phyloP scores from a whole-genome alignment of 2,797 vertebrate genomes.

The Myiotriccus ornatus region DNA sequence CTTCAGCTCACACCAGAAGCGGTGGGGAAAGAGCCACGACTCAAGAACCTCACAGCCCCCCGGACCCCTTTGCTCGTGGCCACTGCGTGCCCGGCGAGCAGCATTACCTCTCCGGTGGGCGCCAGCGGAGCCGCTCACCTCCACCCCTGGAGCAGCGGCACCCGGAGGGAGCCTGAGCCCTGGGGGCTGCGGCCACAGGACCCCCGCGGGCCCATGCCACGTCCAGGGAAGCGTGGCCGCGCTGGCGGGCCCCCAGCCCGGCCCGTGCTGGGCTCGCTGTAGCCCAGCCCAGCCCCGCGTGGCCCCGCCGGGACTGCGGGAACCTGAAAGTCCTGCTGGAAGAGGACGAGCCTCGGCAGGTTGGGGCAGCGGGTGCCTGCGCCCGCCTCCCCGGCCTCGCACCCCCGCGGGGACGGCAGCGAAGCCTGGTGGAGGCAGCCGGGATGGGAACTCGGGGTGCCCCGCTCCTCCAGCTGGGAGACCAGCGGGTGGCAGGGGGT shows the following conservation, averaged over 20 bases:
- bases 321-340: conserved; percentile 63
- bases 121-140: not conserved
- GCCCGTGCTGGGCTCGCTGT: not conserved
- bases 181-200: rapidly evolving
- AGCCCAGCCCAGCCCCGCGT: not conserved
- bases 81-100: not conserved
- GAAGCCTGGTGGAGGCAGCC: not conserved
- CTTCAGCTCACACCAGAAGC: not conserved
- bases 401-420: not conserved
- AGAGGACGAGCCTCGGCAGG: conserved; percentile 47
- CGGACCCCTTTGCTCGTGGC: not conserved
- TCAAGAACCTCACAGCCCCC: rapidly evolving
- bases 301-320: not conserved
- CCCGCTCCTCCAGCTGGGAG: not conserved
- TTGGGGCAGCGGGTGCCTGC: not conserved
- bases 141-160: not conserved
- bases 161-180: not conserved
- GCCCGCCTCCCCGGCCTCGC: not conserved
- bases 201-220: not conserved
- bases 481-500: rapidly evolving
- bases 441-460: not conserved
- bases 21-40: rapidly evolving
- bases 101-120: conserved; percentile 2
- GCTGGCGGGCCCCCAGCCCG: not conserved
- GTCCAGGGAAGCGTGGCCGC: rapidly evolving